Evolutionary conservation across 2,888 invertebrate species (phyloP), one percentile per base, ranked within the genome.

Genomic region (Cyrtodaria siliqua): DNA sequence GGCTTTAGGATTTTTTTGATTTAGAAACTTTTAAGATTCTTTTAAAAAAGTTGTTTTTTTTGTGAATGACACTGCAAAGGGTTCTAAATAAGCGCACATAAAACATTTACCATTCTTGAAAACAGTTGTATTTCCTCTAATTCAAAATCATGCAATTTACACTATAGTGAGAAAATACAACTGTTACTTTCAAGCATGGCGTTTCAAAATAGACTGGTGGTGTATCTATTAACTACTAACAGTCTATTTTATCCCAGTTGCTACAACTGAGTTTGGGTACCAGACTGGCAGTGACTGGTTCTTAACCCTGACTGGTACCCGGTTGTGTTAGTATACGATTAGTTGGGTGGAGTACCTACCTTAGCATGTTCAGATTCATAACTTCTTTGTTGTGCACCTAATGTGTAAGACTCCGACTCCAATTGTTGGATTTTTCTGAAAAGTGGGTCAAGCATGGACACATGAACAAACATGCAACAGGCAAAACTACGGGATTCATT

Each of bases 401-500:
- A 73, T 29, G 59, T 47, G 38, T 57, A 57, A 63, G 88, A 77
- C 84, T 92, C 92, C n/a, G 87, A 87, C 75, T 91, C 91, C 81
- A 91, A 82, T 26, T 84, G 84, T 83, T 86, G 86, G 55, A 87
- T 70, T 88, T 84, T 87, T 84, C 92, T 92, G 89, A 75, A 91
- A 85, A 62, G 60, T 53, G 70, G 74, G 73, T 50, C 84, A 87
- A 83, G 74, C 79, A 83, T 85, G 82, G 79, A 82, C 71, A 73
- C 76, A 79, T 72, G 40, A 69, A 63, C 66, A 69, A 42, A 69
- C 64, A 26, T 77, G 77, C 74, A 78, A 40, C 74, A 68, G 53
- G 64, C 74, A 63, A 52, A 50, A 57, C 9, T 20, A 55, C 27
- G 53, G 44, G 20, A 6, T 20, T 18, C 20, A 44, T 44, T 44